Percentiles rank a stretch among this genome's conserved stretches.
These are phyloP conservation scores for Plutella xylostella DNA, from an alignment of 2,888 invertebrate species.

Conservation along the genomic window DNA sequence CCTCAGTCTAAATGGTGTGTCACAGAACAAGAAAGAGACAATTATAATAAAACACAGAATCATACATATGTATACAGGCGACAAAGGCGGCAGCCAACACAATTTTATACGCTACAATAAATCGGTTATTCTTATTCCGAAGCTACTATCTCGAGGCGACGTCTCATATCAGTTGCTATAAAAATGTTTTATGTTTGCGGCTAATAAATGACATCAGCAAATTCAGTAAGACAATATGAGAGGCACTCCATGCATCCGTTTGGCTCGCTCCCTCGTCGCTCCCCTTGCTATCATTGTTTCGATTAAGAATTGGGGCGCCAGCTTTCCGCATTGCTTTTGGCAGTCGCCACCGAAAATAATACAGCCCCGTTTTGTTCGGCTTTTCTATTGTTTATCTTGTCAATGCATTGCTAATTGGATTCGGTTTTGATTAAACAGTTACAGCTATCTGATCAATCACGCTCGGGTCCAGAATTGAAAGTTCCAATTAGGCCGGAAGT, in stretches of 20 bases:
- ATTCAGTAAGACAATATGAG: slow-evolving; percentile 67
- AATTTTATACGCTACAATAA: slow-evolving; percentile 58
- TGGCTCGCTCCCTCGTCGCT: slow-evolving; percentile 36
- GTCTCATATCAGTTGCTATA: slow-evolving; percentile 60
- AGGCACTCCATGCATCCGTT: slow-evolving; percentile 56
- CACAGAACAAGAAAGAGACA: too few species aligned
- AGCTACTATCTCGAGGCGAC: slow-evolving; percentile 41
- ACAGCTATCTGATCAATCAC: slow-evolving; percentile 20
- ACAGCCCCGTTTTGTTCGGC: slow-evolving; percentile 49
- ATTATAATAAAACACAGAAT: slow-evolving; percentile 7
- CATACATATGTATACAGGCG: slow-evolving; percentile 25
- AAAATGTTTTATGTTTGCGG: slow-evolving; percentile 69
- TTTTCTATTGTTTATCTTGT: slow-evolving; percentile 30
- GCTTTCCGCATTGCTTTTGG: slow-evolving; percentile 37
- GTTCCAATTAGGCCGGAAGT: too few species aligned
- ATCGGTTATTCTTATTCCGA: slow-evolving; percentile 52
- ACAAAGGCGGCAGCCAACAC: slow-evolving; percentile 35
- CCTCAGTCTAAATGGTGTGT: too few species aligned
- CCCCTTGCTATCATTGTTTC: slow-evolving; percentile 61
- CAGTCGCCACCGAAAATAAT: slow-evolving; percentile 42
- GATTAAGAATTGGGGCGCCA: slow-evolving; percentile 48
- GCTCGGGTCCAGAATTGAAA: too few species aligned
- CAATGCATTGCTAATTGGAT: slow-evolving; percentile 46
- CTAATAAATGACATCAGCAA: slow-evolving; percentile 70
- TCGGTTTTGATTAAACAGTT: slow-evolving; percentile 25